Evolutionary conservation across 2,797 vertebrate genomes (phyloP).

Genomic region (Setipinna tenuifilis): DNA sequence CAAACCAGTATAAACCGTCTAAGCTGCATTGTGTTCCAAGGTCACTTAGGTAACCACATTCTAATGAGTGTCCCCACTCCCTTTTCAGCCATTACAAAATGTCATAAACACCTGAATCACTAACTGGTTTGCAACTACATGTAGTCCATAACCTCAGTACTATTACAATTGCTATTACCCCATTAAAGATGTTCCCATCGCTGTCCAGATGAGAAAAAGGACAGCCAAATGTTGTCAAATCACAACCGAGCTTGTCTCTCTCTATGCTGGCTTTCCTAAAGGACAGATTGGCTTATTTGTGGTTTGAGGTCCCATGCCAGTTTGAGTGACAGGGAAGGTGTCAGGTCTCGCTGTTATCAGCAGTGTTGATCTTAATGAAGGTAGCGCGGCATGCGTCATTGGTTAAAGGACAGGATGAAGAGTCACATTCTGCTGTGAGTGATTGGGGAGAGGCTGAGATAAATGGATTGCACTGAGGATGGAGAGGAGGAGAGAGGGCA

Average conservation of each 20-base stretch:
- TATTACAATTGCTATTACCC: too few species aligned
- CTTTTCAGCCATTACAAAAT: neutral
- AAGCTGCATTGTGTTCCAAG: neutral
- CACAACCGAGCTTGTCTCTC: neutral
- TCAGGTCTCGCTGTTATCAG: neutral
- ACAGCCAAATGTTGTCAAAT: neutral
- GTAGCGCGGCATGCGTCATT: neutral
- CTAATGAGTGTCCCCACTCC: neutral
- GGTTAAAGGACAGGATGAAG: neutral
- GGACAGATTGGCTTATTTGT: neutral
- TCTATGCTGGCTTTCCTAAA: neutral
- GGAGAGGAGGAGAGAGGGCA: neutral
- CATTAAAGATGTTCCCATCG: too few species aligned
- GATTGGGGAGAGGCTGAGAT: neutral
- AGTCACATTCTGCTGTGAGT: neutral
- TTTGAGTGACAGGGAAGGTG: neutral
- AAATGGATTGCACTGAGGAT: neutral
- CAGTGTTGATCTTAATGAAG: neutral
- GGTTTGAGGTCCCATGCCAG: neutral
- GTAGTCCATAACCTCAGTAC: too few species aligned
- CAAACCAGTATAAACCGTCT: neutral
- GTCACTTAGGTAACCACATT: neutral
- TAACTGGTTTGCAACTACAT: too few species aligned
- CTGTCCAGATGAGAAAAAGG: too few species aligned
- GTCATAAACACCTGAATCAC: neutral